Conservation (phyloP, 2,888 invertebrate species). For the Lasioglossum zephyrum region DNA sequence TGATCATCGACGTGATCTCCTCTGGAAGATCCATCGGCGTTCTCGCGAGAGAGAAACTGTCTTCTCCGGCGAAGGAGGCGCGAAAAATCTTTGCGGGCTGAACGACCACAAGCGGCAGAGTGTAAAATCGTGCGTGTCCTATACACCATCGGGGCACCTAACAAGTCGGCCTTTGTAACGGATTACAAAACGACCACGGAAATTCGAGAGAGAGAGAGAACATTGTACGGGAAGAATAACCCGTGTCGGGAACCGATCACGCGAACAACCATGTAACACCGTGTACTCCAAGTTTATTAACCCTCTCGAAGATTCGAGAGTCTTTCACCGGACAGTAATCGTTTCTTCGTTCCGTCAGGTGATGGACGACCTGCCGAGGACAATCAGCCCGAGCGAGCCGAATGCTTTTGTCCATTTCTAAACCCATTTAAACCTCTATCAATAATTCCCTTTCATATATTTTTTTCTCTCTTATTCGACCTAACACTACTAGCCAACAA, state of each 20-base stretch:
- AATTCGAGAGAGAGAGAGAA: constrained; percentile 42
- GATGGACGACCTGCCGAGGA: neutral
- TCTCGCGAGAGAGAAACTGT: constrained; percentile 14
- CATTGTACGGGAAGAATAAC: constrained; percentile 44
- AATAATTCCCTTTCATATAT: neutral
- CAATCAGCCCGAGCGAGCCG: neutral
- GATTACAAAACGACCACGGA: constrained; percentile 59
- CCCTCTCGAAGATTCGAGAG: constrained; percentile 6
- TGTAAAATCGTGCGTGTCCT: constrained; percentile 62
- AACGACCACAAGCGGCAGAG: constrained; percentile 61
- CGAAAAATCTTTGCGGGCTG: constrained; percentile 64
- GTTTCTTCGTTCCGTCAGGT: neutral
- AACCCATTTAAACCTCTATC: constrained; percentile 1
- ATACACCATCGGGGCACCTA: constrained; percentile 45
- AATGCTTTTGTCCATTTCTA: neutral
- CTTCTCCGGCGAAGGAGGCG: constrained; percentile 41
- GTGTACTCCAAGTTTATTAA: neutral
- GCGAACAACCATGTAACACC: neutral
- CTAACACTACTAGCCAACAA: neutral
- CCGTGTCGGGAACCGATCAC: constrained; percentile 23
- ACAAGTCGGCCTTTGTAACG: constrained; percentile 61
- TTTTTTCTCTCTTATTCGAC: neutral
- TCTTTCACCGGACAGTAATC: neutral
- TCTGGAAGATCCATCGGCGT: constrained; percentile 33
- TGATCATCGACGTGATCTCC: constrained; percentile 15